These are phyloP conservation scores for Manis crassicaudata DNA, from an alignment of 2,797 vertebrate species.

Conservation along the genomic window DNA sequence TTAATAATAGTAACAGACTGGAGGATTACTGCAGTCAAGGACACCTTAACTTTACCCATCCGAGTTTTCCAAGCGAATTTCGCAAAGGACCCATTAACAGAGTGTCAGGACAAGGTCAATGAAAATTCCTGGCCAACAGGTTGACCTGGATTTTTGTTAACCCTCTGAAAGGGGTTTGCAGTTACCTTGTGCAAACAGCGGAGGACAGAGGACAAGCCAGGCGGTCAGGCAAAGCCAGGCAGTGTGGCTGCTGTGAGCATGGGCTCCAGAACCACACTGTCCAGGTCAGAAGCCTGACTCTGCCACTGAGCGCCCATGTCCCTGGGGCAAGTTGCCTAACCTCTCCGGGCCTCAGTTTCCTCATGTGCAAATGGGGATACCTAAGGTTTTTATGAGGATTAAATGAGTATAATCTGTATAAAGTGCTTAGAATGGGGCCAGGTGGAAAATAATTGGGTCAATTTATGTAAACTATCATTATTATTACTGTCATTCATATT, in stretches of 20 bases:
- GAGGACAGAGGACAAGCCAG: not conserved
- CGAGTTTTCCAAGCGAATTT: not conserved
- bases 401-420: not conserved
- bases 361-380: not conserved
- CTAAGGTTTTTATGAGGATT: not conserved
- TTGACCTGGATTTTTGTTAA: not conserved
- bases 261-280: not conserved
- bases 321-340: not conserved
- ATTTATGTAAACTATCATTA: not conserved
- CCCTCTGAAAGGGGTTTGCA: not conserved
- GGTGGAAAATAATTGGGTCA: not conserved
- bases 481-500: not conserved
- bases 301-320: not conserved
- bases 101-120: not conserved
- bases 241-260: not conserved
- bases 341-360: not conserved
- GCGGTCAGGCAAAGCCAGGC: not conserved
- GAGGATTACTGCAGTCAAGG: not conserved
- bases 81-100: not conserved
- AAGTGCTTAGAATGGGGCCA: not conserved
- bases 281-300: not conserved
- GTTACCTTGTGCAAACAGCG: not conserved
- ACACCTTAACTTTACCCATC: not conserved
- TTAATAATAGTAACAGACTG: not conserved
- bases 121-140: not conserved